A percentile compares a stretch with the other conserved stretches of the same genome.
phyloP scores from a whole-genome alignment of 2,113 vertebrate species.

The Ochotona princeps region DNA sequence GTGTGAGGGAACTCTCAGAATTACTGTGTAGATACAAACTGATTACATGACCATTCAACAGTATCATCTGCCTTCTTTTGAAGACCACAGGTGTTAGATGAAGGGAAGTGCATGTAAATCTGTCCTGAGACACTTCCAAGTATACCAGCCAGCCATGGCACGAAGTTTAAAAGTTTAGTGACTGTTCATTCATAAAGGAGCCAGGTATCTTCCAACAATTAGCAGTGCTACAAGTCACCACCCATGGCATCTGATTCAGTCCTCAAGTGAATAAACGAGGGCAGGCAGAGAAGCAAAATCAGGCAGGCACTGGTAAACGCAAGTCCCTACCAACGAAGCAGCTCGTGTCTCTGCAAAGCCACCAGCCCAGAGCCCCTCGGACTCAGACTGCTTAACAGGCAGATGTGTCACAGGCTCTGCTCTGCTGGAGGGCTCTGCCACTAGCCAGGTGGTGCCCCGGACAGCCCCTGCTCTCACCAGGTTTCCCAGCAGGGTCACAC shows the following conservation, averaged over 20 bases:
- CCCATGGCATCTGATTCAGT: background rate
- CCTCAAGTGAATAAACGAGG: background rate
- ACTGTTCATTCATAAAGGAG: background rate
- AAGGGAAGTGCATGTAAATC: background rate
- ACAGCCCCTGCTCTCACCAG: background rate
- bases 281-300: background rate
- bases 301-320: background rate
- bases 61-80: background rate
- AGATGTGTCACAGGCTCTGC: background rate
- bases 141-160: background rate
- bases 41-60: conserved; percentile 25
- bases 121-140: background rate
- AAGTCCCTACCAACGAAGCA: background rate
- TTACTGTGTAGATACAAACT: conserved; percentile 1
- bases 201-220: background rate
- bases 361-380: too few relatives aligned
- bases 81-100: conserved; percentile 50
- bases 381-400: background rate
- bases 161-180: background rate
- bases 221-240: background rate
- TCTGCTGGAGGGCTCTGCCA: background rate
- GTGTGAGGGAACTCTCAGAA: conserved; percentile 41
- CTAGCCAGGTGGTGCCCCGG: background rate
- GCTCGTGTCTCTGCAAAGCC: too few relatives aligned
- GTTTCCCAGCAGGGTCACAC: background rate